Evolutionary conservation across 2,888 invertebrate genomes (phyloP).

Genomic region (Gortyna flavago): DNA sequence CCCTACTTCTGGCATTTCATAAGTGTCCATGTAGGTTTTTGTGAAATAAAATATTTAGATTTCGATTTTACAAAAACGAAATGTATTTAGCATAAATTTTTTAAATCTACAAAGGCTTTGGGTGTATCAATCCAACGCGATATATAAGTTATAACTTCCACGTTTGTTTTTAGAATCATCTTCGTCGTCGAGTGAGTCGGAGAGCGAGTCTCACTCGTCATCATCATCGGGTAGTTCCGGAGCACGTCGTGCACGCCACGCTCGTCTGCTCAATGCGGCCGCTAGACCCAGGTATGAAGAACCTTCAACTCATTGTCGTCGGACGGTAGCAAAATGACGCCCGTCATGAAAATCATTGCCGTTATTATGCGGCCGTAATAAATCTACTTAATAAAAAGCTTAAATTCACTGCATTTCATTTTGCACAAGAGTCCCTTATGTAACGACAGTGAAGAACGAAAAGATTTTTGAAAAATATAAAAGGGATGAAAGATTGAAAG

Average conservation of each 20-base stretch:
- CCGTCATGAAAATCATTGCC: no score
- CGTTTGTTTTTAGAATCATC: conserved; percentile 80
- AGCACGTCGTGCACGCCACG: conserved; percentile 84
- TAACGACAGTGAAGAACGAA: no score
- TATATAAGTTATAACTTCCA: neutral
- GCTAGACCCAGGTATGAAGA: conserved; percentile 81
- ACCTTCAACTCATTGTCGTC: neutral
- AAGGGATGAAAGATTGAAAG: neutral
- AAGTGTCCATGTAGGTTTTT: no score
- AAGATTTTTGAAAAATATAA: neutral
- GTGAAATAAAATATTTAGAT: no score
- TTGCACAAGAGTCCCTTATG: neutral
- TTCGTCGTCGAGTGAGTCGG: conserved; percentile 86
- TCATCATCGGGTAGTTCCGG: conserved; percentile 87
- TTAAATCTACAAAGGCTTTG: neutral
- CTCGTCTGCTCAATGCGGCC: conserved; percentile 84
- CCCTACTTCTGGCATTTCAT: no score
- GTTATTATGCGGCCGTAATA: no score
- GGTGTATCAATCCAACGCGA: no score
- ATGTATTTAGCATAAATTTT: neutral
- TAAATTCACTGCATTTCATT: neutral
- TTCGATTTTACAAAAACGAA: no score
- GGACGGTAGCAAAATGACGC: neutral
- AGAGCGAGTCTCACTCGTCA: conserved; percentile 87
- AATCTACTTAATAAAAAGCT: neutral